These are phyloP conservation scores for Sorex araneus DNA, from an alignment of 2,113 vertebrate genomes.

Conservation along the genomic window DNA sequence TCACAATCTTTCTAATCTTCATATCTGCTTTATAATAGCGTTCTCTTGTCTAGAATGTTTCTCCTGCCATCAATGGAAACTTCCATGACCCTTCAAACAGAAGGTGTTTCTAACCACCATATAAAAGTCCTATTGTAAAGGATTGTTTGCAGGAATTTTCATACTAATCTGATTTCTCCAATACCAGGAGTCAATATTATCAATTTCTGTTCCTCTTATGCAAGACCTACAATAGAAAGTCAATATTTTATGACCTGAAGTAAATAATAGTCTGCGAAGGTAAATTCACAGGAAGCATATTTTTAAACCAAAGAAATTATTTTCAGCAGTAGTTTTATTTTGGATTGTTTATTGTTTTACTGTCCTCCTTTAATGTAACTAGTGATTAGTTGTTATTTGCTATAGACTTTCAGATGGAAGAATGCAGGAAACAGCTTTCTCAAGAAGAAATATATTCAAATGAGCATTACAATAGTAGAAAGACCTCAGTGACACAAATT, in stretches of 20 bases:
- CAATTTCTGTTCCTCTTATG: neutral
- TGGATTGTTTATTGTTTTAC: neutral
- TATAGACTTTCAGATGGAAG: neutral
- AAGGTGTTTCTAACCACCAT: neutral
- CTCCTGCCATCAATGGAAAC: neutral
- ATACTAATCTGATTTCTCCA: neutral
- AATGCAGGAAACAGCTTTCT: constrained; percentile 23
- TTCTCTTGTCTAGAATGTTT: neutral
- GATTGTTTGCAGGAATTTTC: constrained; percentile 29
- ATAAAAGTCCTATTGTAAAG: neutral
- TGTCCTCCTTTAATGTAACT: neutral
- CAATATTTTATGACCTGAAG: constrained; percentile 23
- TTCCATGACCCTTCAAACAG: neutral
- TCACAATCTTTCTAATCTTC: neutral
- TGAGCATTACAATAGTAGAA: neutral
- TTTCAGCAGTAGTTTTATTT: constrained; percentile 28
- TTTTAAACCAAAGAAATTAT: neutral
- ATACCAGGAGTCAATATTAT: neutral
- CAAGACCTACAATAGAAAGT: neutral
- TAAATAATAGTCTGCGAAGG: neutral
- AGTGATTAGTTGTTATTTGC: neutral
- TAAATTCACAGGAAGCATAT: neutral
- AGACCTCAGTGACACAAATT: neutral
- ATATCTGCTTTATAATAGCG: neutral
- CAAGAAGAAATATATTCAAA: constrained; percentile 24